Evolutionary conservation across 2,888 invertebrate species (phyloP).

Genomic region (Drosophila buzzatii): DNA sequence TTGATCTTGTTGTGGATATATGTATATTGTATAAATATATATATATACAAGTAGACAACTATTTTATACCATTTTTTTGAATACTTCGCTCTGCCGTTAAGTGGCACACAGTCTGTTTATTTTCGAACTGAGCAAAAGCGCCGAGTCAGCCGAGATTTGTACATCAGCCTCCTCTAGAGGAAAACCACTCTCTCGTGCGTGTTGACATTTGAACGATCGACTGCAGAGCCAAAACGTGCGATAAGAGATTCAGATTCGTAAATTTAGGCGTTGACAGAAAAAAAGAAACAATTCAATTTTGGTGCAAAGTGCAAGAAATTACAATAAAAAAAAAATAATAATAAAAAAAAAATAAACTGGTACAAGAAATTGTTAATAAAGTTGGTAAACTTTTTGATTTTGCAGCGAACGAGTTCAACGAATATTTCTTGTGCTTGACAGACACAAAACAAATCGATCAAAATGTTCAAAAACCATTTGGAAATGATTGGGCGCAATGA

Average conservation of each 20-base stretch:
- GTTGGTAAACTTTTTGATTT: slow-evolving; percentile 46
- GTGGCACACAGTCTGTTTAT: slow-evolving; percentile 80
- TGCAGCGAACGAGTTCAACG: slow-evolving; percentile 91
- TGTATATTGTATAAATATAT: slow-evolving; percentile 4
- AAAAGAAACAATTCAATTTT: slow-evolving; percentile 17
- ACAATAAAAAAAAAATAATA: neutral
- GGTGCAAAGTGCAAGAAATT: slow-evolving; percentile 51
- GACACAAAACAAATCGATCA: slow-evolving; percentile 87
- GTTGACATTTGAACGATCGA: slow-evolving; percentile 65
- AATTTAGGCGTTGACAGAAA: slow-evolving; percentile 49
- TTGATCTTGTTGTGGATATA: slow-evolving; percentile 51
- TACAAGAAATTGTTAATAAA: slow-evolving; percentile 28
- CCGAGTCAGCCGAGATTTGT: slow-evolving; percentile 65
- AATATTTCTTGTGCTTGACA: slow-evolving; percentile 81
- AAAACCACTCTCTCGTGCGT: slow-evolving; percentile 61
- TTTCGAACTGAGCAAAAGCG: slow-evolving; percentile 76
- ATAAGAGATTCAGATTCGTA: slow-evolving; percentile 22
- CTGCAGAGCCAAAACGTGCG: slow-evolving; percentile 53
- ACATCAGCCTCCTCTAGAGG: slow-evolving; percentile 31
- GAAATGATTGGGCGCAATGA: slow-evolving; percentile 97
- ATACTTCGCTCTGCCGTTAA: slow-evolving; percentile 72
- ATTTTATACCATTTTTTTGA: slow-evolving; percentile 59
- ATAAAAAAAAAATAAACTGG: slow-evolving; percentile 7
- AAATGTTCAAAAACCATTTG: slow-evolving; percentile 96
- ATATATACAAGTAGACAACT: slow-evolving; percentile 26